Base-by-base conservation (phyloP, 2,113 vertebrate species). In the Takifugu flavidus region DNA sequence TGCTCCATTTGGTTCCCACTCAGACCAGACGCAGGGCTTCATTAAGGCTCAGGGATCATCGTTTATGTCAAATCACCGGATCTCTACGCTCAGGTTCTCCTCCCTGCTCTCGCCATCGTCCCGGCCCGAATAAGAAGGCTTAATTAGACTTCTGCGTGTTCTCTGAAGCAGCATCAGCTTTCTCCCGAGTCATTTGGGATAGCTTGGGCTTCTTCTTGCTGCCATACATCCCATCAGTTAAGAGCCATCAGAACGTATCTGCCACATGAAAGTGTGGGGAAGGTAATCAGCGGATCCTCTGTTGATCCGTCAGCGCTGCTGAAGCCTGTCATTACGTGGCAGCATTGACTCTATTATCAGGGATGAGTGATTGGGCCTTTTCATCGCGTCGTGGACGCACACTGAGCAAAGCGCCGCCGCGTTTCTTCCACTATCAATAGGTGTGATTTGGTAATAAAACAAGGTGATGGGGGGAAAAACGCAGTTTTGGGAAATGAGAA, bases 391-490 rank as follows among this genome's bases (percentile, higher is more conserved):
- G 58, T 70, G 82, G 79, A 79, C 79, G 60, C 88, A 82, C 83
- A 72, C 83, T 83, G 86, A 55, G 80, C 67, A 8, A 79, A 60
- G 1, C 77, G 63, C 50, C 59, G 60, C 79, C 43, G 0, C 6
- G 67, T 82, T 80, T 78, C 79, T 83, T 68, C 77, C 77, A 3
- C 74, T 55, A 68, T 88, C 85, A 88, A 89, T 86, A 82, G 77
- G 83, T 87, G 82, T 89, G 82, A 88, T 89, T 89, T 87, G 77
- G 77, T 77, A 66, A 80, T 80, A 85, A 82, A 82, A 82, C 77
- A 76, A 86, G 61, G 78, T 82, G 82, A 68, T 76, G 77, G 70
- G 31, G 31, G 31, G 5, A 7, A 7, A 7, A 7, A 4, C 4
- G 8, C 28, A 29, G 28, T 29, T 55, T 62, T 25, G 62, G 74